phyloP scores from a whole-genome alignment of 2,888 invertebrate species.

The Polydrusus cervinus region DNA sequence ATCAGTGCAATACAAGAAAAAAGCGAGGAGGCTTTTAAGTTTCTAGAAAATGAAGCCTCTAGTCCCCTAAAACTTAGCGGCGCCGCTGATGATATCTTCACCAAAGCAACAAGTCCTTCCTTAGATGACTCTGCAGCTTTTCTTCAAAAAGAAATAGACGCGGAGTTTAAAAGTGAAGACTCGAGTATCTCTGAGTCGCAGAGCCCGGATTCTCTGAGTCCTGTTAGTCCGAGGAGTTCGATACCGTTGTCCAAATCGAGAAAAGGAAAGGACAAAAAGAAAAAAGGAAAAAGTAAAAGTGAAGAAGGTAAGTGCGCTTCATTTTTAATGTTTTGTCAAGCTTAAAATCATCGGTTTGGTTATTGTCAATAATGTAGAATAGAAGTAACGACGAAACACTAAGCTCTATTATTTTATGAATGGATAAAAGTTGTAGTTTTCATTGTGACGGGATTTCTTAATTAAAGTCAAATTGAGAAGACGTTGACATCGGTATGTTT shows the following conservation, averaged over 20 bases:
- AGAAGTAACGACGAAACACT: too few relatives aligned
- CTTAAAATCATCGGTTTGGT: not conserved
- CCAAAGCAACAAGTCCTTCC: constrained; percentile 21
- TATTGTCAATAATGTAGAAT: not conserved
- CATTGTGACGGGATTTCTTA: too few relatives aligned
- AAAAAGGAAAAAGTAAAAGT: constrained; percentile 37
- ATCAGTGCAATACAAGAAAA: constrained; percentile 66
- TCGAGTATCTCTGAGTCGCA: constrained; percentile 56
- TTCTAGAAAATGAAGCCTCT: constrained; percentile 68
- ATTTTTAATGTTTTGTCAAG: constrained; percentile 5
- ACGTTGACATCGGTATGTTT: too few relatives aligned
- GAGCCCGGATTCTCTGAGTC: constrained; percentile 44
- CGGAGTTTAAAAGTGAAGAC: constrained; percentile 49
- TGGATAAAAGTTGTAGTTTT: too few relatives aligned
- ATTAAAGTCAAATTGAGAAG: too few relatives aligned
- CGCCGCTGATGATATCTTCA: constrained; percentile 24
- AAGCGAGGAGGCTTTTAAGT: constrained; percentile 69
- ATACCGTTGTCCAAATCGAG: constrained; percentile 67
- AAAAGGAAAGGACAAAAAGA: constrained; percentile 62
- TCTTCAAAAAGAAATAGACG: constrained; percentile 58
- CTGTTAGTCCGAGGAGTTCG: constrained; percentile 61
- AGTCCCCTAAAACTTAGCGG: constrained; percentile 55
- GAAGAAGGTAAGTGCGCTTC: constrained; percentile 39
- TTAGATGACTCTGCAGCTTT: constrained; percentile 55
- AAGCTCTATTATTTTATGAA: too few relatives aligned